Evolutionary conservation across 2,113 vertebrate species (phyloP).

Genomic region (Pelmatolapia mariae): DNA sequence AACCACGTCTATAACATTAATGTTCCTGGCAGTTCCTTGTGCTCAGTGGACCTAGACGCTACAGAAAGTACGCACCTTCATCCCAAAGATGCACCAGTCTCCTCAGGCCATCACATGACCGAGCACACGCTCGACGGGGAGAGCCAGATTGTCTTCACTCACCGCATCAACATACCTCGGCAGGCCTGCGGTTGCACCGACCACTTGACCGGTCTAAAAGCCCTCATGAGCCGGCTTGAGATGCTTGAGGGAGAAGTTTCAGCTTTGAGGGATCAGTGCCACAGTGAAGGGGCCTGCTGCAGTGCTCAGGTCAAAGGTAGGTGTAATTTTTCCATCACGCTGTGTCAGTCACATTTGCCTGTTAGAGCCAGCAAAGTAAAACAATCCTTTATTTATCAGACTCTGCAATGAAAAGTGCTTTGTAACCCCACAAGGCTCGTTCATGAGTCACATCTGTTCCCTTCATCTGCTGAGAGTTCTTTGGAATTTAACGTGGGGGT

Average conservation of each 20-base stretch:
- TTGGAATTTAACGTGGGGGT: background rate
- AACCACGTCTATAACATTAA: conserved; percentile 96
- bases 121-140: conserved; percentile 78
- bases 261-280: conserved; percentile 82
- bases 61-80: conserved; percentile 60
- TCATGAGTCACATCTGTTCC: background rate
- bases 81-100: conserved; percentile 13
- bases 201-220: conserved; percentile 78
- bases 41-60: conserved; percentile 83
- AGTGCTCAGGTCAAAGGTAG: conserved; percentile 70
- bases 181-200: conserved; percentile 83
- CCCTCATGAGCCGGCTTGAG: conserved; percentile 86
- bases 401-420: background rate
- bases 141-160: conserved; percentile 95
- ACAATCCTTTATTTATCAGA: background rate
- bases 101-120: conserved; percentile 63
- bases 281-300: conserved; percentile 74
- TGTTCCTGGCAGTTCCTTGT: conserved; percentile 79
- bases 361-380: background rate
- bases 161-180: conserved; percentile 91
- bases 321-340: background rate
- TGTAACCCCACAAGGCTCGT: background rate
- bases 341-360: background rate
- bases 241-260: conserved; percentile 89
- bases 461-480: background rate